Conservation (phyloP, 2,888 invertebrate genomes). For the Plagiodera versicolora region DNA sequence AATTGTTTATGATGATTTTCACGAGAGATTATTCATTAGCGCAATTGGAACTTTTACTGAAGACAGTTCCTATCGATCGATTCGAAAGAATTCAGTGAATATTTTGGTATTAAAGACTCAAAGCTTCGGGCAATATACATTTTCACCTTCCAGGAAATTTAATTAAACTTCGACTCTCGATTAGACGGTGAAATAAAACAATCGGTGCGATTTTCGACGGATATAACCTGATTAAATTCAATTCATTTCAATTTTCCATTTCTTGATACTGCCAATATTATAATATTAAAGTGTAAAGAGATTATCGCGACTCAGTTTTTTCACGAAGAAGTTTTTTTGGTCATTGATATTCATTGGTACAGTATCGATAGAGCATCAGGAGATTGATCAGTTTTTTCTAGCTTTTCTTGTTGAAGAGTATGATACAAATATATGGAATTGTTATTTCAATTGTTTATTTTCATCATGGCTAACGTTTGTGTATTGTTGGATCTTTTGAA, state of each 20-base stretch:
- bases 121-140: conserved; percentile 46
- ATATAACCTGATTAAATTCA: conserved; percentile 53
- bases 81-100: not conserved
- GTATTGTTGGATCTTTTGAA: not conserved
- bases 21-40: conserved; percentile 33
- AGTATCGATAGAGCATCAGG: too few relatives aligned
- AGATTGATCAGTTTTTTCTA: too few relatives aligned
- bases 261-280: conserved; percentile 8
- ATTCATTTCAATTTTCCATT: conserved; percentile 47
- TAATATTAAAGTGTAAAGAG: not conserved
- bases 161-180: conserved; percentile 54
- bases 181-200: conserved; percentile 51
- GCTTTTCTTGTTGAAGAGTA: too few relatives aligned
- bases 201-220: conserved; percentile 51
- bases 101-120: not conserved
- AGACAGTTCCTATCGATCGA: conserved; percentile 1
- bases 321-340: not conserved
- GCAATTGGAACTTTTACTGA: conserved; percentile 17
- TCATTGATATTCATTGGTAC: too few relatives aligned
- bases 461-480: too few relatives aligned
- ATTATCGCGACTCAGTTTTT: not conserved
- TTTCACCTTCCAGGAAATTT: conserved; percentile 48
- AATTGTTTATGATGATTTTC: too few relatives aligned
- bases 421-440: too few relatives aligned
- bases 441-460: too few relatives aligned